phyloP scores from a whole-genome alignment of 2,888 invertebrate genomes.

The Marronus borbonicus region DNA sequence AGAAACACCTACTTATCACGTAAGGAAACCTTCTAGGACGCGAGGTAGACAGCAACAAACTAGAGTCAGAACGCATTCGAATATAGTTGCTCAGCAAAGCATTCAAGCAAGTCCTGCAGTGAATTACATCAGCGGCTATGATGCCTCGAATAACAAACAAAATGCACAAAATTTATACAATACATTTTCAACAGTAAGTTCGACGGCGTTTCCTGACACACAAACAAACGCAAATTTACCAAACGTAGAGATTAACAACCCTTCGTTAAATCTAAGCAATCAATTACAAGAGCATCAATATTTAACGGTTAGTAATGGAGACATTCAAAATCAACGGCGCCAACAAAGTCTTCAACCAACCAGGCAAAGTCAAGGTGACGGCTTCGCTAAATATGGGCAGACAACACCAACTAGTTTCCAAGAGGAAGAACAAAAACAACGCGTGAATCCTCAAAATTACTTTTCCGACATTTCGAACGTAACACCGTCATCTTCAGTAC shows the following conservation, averaged over 20 bases:
- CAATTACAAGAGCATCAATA: constrained; percentile 11
- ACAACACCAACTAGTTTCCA: not conserved
- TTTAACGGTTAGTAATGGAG: not conserved
- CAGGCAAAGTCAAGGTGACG: not conserved
- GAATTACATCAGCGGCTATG: constrained; percentile 4
- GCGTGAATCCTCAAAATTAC: not conserved
- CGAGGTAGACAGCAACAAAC: constrained; percentile 47
- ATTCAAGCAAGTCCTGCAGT: constrained; percentile 9
- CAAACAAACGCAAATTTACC: not conserved
- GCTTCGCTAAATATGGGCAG: not conserved
- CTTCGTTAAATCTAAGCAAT: constrained; percentile 28
- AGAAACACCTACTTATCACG: constrained; percentile 19
- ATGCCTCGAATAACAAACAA: not conserved
- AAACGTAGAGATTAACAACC: constrained; percentile 35
- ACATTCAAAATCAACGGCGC: not conserved
- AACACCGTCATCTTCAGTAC: not conserved
- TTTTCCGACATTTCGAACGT: constrained; percentile 7
- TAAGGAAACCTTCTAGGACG: constrained; percentile 36
- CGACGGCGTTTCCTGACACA: not conserved
- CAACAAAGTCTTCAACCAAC: not conserved
- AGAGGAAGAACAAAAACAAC: not conserved
- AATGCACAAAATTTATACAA: constrained; percentile 8
- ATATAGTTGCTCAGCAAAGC: constrained; percentile 19
- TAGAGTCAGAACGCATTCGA: constrained; percentile 16
- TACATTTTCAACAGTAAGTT: constrained; percentile 11